Conservation (phyloP, 2,888 invertebrate genomes). For the Meiosimyza decipiens region DNA sequence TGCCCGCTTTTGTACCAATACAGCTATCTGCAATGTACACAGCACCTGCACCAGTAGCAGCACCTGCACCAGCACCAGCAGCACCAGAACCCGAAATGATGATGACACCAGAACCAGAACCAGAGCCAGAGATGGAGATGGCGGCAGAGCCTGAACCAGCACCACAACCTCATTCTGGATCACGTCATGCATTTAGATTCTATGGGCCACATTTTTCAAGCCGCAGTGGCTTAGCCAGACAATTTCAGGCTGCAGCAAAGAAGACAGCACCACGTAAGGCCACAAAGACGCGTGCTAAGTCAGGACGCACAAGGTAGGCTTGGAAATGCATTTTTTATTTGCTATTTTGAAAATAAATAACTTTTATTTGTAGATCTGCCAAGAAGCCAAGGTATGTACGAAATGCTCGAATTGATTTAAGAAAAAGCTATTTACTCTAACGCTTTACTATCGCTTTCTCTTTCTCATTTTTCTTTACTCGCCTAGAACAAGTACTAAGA, state of each 20-base stretch:
- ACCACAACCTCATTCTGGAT: conserved; percentile 24
- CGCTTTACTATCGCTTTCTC: conserved; percentile 3
- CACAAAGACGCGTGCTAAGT: conserved; percentile 27
- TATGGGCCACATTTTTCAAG: background rate
- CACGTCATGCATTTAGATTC: background rate
- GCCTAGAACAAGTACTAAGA: too few relatives aligned
- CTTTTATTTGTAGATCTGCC: background rate
- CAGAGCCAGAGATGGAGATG: conserved; percentile 41
- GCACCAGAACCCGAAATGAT: conserved; percentile 44
- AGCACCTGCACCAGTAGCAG: conserved; percentile 64
- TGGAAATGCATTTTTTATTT: background rate
- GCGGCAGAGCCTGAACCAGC: conserved; percentile 42
- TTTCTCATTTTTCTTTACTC: background rate
- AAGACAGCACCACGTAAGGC: conserved; percentile 25
- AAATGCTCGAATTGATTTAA: background rate
- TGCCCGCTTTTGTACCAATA: conserved; percentile 64
- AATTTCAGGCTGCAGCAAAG: background rate
- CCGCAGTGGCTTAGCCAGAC: conserved; percentile 10
- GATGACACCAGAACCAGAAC: conserved; percentile 33
- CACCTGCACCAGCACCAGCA: conserved; percentile 54
- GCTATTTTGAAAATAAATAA: background rate
- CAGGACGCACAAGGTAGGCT: conserved; percentile 27
- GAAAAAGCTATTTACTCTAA: background rate
- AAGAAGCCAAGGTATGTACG: background rate
- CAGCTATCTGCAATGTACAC: conserved; percentile 65